Evolutionary conservation across 2,113 vertebrate species (phyloP).

Genomic region (Phyllostomus discolor): DNA sequence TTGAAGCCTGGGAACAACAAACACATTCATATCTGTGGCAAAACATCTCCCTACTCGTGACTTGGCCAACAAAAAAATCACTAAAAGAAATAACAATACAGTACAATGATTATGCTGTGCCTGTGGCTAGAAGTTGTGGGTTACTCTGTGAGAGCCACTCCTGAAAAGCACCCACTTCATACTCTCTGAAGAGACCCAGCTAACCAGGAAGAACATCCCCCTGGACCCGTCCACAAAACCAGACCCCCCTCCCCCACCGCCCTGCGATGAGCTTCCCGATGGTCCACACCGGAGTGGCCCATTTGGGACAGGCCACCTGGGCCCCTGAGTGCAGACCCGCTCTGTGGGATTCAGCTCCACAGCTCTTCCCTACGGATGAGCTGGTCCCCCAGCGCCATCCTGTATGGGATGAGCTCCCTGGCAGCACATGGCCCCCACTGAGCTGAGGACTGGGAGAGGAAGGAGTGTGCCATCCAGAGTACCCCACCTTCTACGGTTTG

Average conservation of each 20-base stretch:
- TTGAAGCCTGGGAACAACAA: neutral
- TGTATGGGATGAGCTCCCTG: neutral
- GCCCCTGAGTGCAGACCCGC: neutral
- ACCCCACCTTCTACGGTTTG: neutral
- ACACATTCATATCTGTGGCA: neutral
- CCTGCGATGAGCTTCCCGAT: neutral
- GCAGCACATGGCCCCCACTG: fast-evolving
- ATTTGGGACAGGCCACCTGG: neutral
- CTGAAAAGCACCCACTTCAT: neutral
- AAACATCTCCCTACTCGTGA: neutral
- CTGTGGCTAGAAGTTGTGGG: neutral
- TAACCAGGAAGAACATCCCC: neutral
- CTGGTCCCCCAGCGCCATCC: too few relatives aligned
- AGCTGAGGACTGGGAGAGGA: neutral
- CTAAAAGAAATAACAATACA: neutral
- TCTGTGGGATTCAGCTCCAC: neutral
- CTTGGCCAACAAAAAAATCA: neutral
- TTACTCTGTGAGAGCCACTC: neutral
- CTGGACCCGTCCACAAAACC: neutral
- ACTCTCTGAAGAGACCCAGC: neutral
- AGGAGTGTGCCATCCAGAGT: fast-evolving
- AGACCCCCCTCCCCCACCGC: neutral
- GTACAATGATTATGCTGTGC: neutral
- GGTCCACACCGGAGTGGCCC: neutral
- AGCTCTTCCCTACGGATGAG: neutral